Evolutionary conservation across 1,140 invertebrate genomes (phyloP).

Genomic region (Magallana gigas): DNA sequence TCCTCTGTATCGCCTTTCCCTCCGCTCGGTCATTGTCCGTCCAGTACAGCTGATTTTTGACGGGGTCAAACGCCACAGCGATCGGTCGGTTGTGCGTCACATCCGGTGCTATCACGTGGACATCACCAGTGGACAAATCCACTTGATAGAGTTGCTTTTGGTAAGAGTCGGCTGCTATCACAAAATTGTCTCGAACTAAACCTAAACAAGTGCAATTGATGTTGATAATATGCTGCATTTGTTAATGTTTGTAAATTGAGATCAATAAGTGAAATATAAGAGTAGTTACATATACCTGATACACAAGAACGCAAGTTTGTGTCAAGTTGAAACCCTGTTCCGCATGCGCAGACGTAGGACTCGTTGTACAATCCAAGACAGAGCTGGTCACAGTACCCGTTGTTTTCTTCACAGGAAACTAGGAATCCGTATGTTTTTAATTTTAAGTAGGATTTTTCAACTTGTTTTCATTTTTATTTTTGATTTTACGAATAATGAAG

Average conservation of each 20-base stretch:
- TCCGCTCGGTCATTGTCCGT: slow-evolving; percentile 63
- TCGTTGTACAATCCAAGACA: slow-evolving; percentile 86
- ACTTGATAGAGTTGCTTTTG: slow-evolving; percentile 70
- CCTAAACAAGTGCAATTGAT: slow-evolving; percentile 1
- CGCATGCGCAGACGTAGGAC: slow-evolving; percentile 93
- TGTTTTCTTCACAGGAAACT: slow-evolving; percentile 91
- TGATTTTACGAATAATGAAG: no score
- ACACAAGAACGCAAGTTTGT: slow-evolving; percentile 87
- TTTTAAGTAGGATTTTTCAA: background rate
- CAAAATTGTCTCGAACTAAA: slow-evolving; percentile 62
- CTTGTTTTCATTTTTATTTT: no score
- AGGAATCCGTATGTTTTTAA: background rate
- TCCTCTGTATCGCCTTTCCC: slow-evolving; percentile 64
- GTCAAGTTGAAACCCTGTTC: slow-evolving; percentile 90
- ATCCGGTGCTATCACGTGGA: slow-evolving; percentile 55
- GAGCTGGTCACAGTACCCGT: slow-evolving; percentile 96
- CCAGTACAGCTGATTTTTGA: slow-evolving; percentile 82
- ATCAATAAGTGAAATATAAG: no score
- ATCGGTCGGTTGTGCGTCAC: slow-evolving; percentile 60
- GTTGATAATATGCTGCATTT: no score
- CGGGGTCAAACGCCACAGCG: slow-evolving; percentile 64
- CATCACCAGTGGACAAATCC: slow-evolving; percentile 44
- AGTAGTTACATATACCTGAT: slow-evolving; percentile 81
- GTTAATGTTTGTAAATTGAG: no score
- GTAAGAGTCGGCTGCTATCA: slow-evolving; percentile 69